phyloP scores from a whole-genome alignment of 2,797 vertebrate species.

The Acrossocheilus fasciatus region DNA sequence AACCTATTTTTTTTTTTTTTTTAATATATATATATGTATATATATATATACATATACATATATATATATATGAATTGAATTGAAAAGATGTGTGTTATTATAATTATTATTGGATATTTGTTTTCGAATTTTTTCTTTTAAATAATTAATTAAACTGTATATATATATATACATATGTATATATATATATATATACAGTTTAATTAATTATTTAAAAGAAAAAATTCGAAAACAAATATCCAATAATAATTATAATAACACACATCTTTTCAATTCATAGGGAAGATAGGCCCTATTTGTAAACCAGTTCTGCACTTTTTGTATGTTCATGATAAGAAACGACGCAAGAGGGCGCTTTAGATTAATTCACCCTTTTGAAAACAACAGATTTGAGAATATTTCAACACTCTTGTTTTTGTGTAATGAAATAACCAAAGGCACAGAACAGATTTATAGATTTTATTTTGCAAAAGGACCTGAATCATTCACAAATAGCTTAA shows the following conservation, averaged over 20 bases:
- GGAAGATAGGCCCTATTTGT: neutral
- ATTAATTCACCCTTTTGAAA: neutral
- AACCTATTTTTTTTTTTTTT: neutral
- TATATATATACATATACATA: too few relatives aligned
- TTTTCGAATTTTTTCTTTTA: neutral
- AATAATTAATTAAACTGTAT: neutral
- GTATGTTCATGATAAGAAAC: neutral
- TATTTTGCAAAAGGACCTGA: slow-evolving; percentile 10
- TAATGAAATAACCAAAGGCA: slow-evolving; percentile 29
- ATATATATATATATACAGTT: too few relatives aligned
- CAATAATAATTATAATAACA: neutral
- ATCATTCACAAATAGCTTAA: slow-evolving; percentile 36
- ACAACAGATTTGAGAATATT: neutral
- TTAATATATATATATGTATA: too few relatives aligned
- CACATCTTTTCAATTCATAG: neutral
- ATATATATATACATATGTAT: too few relatives aligned
- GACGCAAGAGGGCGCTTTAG: slow-evolving; percentile 42
- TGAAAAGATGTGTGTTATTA: neutral
- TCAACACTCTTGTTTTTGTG: slow-evolving; percentile 32
- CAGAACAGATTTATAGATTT: slow-evolving; percentile 23
- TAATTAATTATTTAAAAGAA: neutral
- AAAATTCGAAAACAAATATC: neutral
- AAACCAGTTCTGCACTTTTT: neutral
- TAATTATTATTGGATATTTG: neutral
- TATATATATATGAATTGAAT: neutral